Evolutionary conservation across 2,113 vertebrate species (phyloP), one percentile per base, ranked within the genome.

Genomic region (Aptenodytes forsteri): DNA sequence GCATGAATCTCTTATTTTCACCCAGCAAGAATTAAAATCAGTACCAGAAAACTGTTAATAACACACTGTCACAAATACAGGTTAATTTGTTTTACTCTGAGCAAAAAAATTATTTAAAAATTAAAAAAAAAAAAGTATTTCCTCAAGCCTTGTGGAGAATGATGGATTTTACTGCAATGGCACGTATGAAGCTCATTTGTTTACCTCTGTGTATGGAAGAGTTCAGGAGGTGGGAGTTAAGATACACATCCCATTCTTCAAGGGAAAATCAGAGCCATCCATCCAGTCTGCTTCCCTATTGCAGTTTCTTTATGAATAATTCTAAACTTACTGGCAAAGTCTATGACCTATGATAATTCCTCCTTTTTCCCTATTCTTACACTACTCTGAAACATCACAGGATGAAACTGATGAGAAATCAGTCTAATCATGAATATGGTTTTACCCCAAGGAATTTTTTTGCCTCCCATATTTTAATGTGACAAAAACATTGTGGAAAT

Each of bases 171-270:
- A 46, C 40, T 36, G n/a, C 36, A 94, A 66, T 72, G 36, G 59
- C 32, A 90, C 13, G 5, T 52, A 83, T 7, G 46, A 79, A 91
- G 64, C 70, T 94, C 75, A 83, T 61, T 55, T 96, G 29, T 94
- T 97, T 96, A 90, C 46, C 52, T 93, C 70, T 79, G 66, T 89
- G 44, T 81, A 84, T n/a, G 67, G 40, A 93, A 93, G 32, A 46
- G 82, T 83, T 97, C 66, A 95, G 61, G 54, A 97, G 80, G 52
- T 76, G 32, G 78, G 49, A 95, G 55, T 81, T 36, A 86, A 89
- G 55, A 92, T 34, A 93, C 4, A 12, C 21, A 93, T 58, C 78
- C 34, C 7, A 58, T 90, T 92, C 79, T 91, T 89, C 30, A 46
- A 87, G 55, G 46, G 34, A 94, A 91, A 70, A 85, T 47, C n/a